Base-by-base conservation (phyloP, 2,113 vertebrate genomes). In the Pangasianodon gigas region DNA sequence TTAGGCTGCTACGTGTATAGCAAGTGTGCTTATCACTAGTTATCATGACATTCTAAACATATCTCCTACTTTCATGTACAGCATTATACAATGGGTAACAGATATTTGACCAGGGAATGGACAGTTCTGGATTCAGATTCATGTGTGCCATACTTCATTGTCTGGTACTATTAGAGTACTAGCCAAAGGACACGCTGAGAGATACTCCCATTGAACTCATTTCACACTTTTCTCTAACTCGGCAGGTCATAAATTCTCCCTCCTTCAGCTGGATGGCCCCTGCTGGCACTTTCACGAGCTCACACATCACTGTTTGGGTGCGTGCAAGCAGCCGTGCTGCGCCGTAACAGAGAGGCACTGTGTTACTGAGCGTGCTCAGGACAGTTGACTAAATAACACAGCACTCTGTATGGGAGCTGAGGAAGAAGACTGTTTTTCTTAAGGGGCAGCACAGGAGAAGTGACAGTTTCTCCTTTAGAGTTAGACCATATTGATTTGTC, bases 211-310 rank as follows among this genome's bases (percentile, higher is more conserved):
- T 44, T 87, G 65, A 80, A 79, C 69, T 91, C 89, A 84, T 67
- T 86, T 87, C 74, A 89, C 87, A 87, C 84, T 85, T 65, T 89
- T 88, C 85, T 88, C 51, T n/a, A 86, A 87, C 87, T 88, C 91
- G 89, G 89, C 71, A 87, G 87, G 91, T 91, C 84, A 65, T 92
- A 92, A 92, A 92, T 93, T 85, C 89, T 88, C 84, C 79, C 60
- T 83, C 84, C 91, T 92, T 92, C 89, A 88, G 91, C 89, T 58
- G 60, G 88, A 54, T 90, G 80, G 90, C 58, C 58, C 89, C 80
- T 87, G 88, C 83, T 91, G 91, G 93, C 92, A 85, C 91, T 91
- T 92, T 93, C 87, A 90, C 51, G 46, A 93, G 93, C 88, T 93
- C 87, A 85, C 82, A 54, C 65, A 48, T 80, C 65, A 44, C 86